Evolutionary conservation across 2,113 vertebrate genomes (phyloP).

Genomic region (Eptesicus fuscus): DNA sequence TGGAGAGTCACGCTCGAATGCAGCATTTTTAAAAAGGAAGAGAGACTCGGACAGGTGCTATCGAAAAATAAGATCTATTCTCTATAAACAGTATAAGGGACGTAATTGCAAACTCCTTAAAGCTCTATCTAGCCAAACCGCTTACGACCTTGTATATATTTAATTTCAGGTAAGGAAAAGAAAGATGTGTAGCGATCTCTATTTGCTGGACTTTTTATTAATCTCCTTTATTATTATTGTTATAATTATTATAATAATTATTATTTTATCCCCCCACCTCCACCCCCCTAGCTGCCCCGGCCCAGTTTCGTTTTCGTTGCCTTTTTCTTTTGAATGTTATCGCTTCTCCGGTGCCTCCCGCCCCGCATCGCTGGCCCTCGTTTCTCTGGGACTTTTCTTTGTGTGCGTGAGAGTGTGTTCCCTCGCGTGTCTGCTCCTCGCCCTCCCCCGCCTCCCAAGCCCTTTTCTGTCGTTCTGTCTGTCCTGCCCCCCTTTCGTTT

Average conservation of each 20-base stretch:
- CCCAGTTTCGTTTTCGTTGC: constrained; percentile 75
- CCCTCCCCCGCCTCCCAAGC: constrained; percentile 53
- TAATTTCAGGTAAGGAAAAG: constrained; percentile 93
- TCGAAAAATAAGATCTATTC: constrained; percentile 91
- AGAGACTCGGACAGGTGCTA: constrained; percentile 86
- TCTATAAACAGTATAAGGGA: constrained; percentile 92
- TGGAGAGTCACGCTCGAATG: neutral
- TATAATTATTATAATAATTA: constrained; percentile 81
- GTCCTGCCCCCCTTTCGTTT: constrained; percentile 40
- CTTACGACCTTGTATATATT: constrained; percentile 98
- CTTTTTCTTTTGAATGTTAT: constrained; percentile 55
- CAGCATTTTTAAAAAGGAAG: constrained; percentile 13
- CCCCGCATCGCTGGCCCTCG: constrained; percentile 49
- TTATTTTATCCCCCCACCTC: constrained; percentile 65
- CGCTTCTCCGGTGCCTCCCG: constrained; percentile 54
- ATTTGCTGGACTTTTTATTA: constrained; percentile 86
- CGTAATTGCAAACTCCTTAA: constrained; percentile 81
- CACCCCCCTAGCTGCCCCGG: neutral
- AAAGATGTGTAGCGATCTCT: constrained; percentile 86
- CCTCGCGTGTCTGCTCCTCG: constrained; percentile 58
- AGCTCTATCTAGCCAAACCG: constrained; percentile 97
- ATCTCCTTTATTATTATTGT: constrained; percentile 78
- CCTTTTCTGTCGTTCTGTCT: constrained; percentile 69
- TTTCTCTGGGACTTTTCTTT: constrained; percentile 75
- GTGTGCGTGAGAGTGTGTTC: constrained; percentile 66